These are phyloP conservation scores for Rhinopithecus roxellana DNA, from an alignment of 2,113 vertebrate species.

Conservation along the genomic window DNA sequence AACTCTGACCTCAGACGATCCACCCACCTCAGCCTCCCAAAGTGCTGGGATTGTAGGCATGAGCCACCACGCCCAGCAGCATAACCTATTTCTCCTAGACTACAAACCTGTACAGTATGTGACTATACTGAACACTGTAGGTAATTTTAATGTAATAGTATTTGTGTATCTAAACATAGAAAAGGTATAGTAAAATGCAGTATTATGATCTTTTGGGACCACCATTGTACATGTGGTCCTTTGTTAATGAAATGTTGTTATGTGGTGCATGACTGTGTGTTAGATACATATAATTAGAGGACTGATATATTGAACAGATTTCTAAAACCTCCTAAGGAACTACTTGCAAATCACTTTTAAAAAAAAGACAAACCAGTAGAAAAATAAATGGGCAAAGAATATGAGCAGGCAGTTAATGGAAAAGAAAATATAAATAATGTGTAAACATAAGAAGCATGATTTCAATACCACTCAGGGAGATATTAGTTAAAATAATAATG, in stretches of 20 bases:
- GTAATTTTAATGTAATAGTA: background rate
- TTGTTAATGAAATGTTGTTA: background rate
- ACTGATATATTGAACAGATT: background rate
- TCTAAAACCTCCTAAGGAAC: constrained; percentile 1
- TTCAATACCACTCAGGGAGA: background rate
- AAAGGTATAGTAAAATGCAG: background rate
- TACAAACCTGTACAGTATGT: background rate
- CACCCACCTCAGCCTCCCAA: no score
- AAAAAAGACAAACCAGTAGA: background rate
- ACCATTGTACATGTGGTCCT: background rate
- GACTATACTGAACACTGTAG: background rate
- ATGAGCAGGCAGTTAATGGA: background rate
- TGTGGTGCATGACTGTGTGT: background rate
- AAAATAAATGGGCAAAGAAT: background rate
- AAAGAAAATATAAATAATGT: background rate
- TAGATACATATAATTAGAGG: background rate
- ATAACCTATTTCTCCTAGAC: background rate
- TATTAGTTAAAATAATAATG: constrained; percentile 17
- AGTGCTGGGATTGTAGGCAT: no score
- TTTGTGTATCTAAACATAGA: background rate
- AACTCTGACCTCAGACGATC: no score
- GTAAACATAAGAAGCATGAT: background rate
- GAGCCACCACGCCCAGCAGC: no score
- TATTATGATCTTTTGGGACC: background rate
- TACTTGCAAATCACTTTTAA: background rate